A percentile compares a stretch with the other conserved stretches of the same genome.
phyloP scores from a whole-genome alignment of 2,113 vertebrate genomes.

The Vimba vimba region DNA sequence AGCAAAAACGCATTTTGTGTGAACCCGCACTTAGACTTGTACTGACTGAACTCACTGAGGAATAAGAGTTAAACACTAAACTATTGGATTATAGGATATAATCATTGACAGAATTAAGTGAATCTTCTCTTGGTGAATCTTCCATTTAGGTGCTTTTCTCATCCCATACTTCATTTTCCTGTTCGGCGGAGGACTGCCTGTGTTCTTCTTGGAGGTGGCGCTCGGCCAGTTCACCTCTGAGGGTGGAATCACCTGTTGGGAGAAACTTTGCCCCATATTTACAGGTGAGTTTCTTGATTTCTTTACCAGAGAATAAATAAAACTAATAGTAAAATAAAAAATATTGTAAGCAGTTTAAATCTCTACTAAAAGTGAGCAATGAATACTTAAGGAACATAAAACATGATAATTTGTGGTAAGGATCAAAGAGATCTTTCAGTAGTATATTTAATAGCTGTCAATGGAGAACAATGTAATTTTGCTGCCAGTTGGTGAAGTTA shows the following conservation, averaged over 20 bases:
- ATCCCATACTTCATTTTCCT: constrained; percentile 99
- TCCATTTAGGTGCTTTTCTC: constrained; percentile 92
- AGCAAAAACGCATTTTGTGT: background rate
- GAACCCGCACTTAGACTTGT: background rate
- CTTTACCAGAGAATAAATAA: background rate
- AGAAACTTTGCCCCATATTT: constrained; percentile 97
- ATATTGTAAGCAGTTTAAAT: too few species aligned
- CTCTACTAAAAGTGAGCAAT: too few species aligned
- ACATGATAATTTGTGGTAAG: too few species aligned
- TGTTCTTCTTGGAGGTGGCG: constrained; percentile 98
- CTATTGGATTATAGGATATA: constrained; percentile 15
- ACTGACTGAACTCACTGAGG: background rate
- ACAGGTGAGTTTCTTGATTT: constrained; percentile 81
- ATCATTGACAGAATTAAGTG: constrained; percentile 34
- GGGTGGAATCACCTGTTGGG: constrained; percentile 99
- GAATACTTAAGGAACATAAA: too few species aligned
- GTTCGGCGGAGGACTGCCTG: constrained; percentile 96
- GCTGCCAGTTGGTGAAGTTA: constrained; percentile 1
- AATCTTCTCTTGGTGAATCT: background rate
- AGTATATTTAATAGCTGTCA: background rate
- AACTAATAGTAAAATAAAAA: background rate
- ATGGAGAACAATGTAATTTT: background rate
- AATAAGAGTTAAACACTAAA: constrained; percentile 24
- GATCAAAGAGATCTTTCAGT: background rate
- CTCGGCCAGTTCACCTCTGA: constrained; percentile 98